Percentiles rank a stretch among this genome's conserved stretches.
These are phyloP conservation scores for Enoplosus armatus DNA, from an alignment of 2,797 vertebrate genomes.

Conservation along the genomic window DNA sequence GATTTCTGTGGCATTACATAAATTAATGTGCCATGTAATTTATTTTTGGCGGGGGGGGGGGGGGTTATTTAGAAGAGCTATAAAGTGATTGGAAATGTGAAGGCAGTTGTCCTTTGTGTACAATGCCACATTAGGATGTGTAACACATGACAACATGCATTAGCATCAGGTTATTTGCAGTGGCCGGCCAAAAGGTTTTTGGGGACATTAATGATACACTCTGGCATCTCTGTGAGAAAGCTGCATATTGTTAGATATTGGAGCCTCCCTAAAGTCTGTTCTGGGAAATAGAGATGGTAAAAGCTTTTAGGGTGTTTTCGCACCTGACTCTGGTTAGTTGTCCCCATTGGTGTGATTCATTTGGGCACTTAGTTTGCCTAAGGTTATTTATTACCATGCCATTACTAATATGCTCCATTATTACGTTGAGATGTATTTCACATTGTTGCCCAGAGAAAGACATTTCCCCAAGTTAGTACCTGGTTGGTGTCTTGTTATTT, in stretches of 20 bases:
- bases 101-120: too few species aligned
- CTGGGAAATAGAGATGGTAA: constrained; percentile 72
- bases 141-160: constrained; percentile 40
- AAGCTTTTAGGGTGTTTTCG: too few species aligned
- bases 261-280: constrained; percentile 65
- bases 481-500: background rate
- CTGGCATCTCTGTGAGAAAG: constrained; percentile 47
- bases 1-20: background rate
- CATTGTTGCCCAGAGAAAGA: background rate
- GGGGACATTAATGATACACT: constrained; percentile 66
- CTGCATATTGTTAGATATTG: constrained; percentile 72
- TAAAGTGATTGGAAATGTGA: background rate
- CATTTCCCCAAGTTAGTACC: background rate
- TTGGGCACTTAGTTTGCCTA: too few species aligned
- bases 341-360: too few species aligned
- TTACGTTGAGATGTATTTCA: background rate
- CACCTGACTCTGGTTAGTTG: too few species aligned
- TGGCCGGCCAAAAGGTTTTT: constrained; percentile 49
- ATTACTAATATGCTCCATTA: background rate
- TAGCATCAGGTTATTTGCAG: constrained; percentile 24
- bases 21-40: constrained; percentile 3
- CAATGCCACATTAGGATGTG: background rate
- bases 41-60: too few species aligned
- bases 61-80: background rate
- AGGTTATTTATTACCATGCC: too few species aligned